Conservation (phyloP, 2,888 invertebrate genomes). For the Drosophila meridiana region DNA sequence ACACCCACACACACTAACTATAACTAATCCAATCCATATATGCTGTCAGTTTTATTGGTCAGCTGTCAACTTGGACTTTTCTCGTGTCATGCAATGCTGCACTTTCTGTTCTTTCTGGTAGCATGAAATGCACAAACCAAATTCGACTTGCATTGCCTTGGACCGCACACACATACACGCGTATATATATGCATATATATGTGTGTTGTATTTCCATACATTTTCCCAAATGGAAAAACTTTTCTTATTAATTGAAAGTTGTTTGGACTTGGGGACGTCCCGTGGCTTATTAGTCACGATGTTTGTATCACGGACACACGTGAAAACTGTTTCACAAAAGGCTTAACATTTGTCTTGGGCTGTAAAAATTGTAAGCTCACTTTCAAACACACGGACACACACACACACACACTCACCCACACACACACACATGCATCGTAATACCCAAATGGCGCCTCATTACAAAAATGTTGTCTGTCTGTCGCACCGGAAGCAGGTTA, state of each 20-base stretch:
- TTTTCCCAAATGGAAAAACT: constrained; percentile 32
- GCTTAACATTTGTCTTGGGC: constrained; percentile 24
- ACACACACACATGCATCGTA: neutral
- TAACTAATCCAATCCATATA: constrained; percentile 83
- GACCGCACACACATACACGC: constrained; percentile 7
- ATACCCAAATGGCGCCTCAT: constrained; percentile 53
- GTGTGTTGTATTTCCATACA: constrained; percentile 5
- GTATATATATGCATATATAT: constrained; percentile 4
- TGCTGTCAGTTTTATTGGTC: constrained; percentile 83
- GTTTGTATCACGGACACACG: constrained; percentile 55
- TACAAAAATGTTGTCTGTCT: constrained; percentile 49
- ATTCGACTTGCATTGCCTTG: constrained; percentile 25
- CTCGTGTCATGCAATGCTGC: constrained; percentile 78
- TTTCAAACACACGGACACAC: constrained; percentile 1
- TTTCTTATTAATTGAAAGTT: constrained; percentile 77
- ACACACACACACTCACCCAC: neutral
- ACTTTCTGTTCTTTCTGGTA: constrained; percentile 55
- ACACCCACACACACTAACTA: constrained; percentile 47
- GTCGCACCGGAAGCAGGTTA: constrained; percentile 66
- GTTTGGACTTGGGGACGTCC: constrained; percentile 70
- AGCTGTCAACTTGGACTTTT: constrained; percentile 75
- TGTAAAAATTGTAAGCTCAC: constrained; percentile 1
- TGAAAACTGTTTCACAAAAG: constrained; percentile 59
- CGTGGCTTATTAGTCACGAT: constrained; percentile 84
- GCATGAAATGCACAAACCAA: constrained; percentile 72